Evolutionary conservation across 1,140 invertebrate species (phyloP).

Genomic region (Drosophila repletoides): DNA sequence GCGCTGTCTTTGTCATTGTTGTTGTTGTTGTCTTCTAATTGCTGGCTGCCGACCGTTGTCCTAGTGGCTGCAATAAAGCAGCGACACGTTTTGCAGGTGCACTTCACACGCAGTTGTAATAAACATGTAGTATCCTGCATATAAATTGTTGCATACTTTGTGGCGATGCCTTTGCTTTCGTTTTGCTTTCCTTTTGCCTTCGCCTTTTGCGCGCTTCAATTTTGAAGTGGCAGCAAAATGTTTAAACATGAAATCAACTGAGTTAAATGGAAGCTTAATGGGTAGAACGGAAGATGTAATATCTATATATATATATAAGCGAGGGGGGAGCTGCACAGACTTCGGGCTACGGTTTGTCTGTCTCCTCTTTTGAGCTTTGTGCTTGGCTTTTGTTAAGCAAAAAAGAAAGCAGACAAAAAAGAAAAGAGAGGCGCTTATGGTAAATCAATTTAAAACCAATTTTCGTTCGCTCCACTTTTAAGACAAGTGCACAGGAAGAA

Average conservation of each 20-base stretch:
- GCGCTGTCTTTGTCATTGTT: constrained; percentile 14
- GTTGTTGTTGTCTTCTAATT: constrained; percentile 57
- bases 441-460: constrained; percentile 81
- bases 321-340: not conserved
- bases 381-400: constrained; percentile 1
- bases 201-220: not conserved
- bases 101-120: constrained; percentile 54
- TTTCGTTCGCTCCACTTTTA: constrained; percentile 40
- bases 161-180: too few relatives aligned
- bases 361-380: constrained; percentile 13
- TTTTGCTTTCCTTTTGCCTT: too few relatives aligned
- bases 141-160: constrained; percentile 50
- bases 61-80: constrained; percentile 60
- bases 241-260: constrained; percentile 60
- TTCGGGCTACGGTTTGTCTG: constrained; percentile 24
- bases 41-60: constrained; percentile 43
- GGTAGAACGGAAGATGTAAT: constrained; percentile 2
- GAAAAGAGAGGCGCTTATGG: constrained; percentile 70
- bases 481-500: not conserved
- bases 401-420: too few relatives aligned
- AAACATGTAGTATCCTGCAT: constrained; percentile 53
- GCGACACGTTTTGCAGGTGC: constrained; percentile 49
- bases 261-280: constrained; percentile 14
- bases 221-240: constrained; percentile 38
- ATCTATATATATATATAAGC: too few relatives aligned